phyloP scores from a whole-genome alignment of 2,797 vertebrate species.

The Atherinosoma microstoma region DNA sequence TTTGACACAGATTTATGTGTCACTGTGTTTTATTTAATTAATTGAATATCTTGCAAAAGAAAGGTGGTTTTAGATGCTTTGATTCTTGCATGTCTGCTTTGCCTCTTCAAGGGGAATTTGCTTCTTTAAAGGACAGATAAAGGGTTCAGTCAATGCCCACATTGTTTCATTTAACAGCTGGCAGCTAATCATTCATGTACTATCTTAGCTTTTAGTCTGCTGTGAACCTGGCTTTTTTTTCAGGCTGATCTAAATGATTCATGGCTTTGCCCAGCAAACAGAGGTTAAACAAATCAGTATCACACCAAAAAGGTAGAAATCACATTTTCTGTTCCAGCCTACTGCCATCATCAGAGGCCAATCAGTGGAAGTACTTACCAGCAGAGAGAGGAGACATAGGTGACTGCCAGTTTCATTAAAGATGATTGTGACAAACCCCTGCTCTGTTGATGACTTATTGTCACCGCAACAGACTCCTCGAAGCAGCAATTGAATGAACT shows the following conservation, averaged over 20 bases:
- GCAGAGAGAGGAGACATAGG: conserved; percentile 50
- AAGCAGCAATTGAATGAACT: conserved; percentile 68
- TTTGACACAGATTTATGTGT: conserved; percentile 14
- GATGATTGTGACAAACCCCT: conserved; percentile 65
- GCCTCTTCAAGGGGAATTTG: conserved; percentile 24
- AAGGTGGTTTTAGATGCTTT: conserved; percentile 11
- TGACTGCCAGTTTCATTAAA: conserved; percentile 66
- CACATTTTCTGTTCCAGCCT: conserved; percentile 55
- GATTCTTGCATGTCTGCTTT: neutral
- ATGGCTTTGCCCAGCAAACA: conserved; percentile 66
- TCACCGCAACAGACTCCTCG: conserved; percentile 53
- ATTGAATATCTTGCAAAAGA: neutral
- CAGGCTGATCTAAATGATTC: conserved; percentile 67
- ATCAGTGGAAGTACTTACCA: conserved; percentile 67
- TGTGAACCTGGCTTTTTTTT: conserved; percentile 32
- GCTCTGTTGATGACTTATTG: conserved; percentile 64
- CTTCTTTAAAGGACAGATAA: conserved; percentile 38
- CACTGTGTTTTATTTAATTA: neutral
- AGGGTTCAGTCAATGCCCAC: conserved; percentile 23
- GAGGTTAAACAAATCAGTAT: conserved; percentile 68
- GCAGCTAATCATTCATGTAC: conserved; percentile 48
- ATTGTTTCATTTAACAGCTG: conserved; percentile 40
- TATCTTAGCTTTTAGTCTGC: conserved; percentile 30
- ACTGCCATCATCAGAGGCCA: conserved; percentile 71
- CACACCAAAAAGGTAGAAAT: conserved; percentile 63